phyloP scores from a whole-genome alignment of 2,113 vertebrate genomes.

The Paratilapia polleni region DNA sequence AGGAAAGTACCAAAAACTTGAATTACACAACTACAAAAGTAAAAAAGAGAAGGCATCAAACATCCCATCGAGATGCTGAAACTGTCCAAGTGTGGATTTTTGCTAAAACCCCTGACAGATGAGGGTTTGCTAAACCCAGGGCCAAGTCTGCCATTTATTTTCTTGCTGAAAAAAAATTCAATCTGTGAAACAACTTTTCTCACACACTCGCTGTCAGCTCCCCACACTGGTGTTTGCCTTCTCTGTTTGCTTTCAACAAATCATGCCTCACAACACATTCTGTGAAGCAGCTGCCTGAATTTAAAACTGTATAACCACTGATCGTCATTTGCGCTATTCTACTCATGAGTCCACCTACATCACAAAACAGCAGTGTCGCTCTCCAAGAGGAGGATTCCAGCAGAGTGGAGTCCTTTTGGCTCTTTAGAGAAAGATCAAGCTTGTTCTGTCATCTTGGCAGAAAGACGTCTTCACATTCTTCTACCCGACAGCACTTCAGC shows the following conservation, averaged over 20 bases:
- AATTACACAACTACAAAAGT: not conserved
- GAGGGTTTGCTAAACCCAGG: slow-evolving; percentile 1
- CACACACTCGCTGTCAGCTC: not conserved
- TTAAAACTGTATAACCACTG: not conserved
- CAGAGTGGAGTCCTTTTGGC: not conserved
- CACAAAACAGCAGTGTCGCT: not conserved
- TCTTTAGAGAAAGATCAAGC: not conserved
- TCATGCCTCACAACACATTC: not conserved
- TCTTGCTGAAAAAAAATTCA: not conserved
- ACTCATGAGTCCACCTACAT: not conserved
- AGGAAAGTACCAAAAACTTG: not conserved
- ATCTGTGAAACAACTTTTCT: slow-evolving; percentile 11
- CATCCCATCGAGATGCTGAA: not conserved
- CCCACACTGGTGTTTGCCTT: not conserved
- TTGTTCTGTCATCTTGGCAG: not conserved
- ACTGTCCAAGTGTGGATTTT: not conserved
- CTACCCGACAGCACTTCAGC: not conserved
- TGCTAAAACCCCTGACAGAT: slow-evolving; percentile 2
- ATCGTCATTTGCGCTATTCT: not conserved
- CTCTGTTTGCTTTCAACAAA: slow-evolving; percentile 9
- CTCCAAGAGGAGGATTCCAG: not conserved
- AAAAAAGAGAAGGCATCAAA: not conserved
- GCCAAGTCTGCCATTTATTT: not conserved
- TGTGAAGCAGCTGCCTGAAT: slow-evolving; percentile 2
- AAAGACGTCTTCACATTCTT: not conserved